These are phyloP conservation scores for Scomberomorus guttatus DNA, from an alignment of 2,797 vertebrate species.

Conservation along the genomic window DNA sequence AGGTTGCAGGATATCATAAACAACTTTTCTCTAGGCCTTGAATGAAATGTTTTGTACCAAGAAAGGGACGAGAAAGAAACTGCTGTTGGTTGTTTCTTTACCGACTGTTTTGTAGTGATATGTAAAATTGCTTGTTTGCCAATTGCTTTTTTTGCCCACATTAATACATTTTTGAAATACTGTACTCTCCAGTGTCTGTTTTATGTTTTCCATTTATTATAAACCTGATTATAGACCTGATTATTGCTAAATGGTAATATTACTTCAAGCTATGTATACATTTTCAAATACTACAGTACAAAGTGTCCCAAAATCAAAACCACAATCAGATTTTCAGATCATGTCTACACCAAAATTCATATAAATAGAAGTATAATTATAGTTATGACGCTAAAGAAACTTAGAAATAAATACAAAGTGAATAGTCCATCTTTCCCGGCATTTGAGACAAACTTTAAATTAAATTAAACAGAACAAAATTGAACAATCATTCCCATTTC, in stretches of 20 bases:
- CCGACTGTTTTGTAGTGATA: constrained; percentile 64
- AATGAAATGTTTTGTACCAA: constrained; percentile 63
- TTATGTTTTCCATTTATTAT: neutral
- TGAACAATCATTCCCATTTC: neutral
- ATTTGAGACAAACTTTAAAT: neutral
- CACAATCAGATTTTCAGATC: too few species aligned
- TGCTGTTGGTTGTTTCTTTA: constrained; percentile 50
- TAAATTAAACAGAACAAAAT: neutral
- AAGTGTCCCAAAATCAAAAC: too few species aligned
- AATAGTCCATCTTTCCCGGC: neutral
- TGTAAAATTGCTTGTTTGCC: constrained; percentile 54
- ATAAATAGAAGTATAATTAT: too few species aligned
- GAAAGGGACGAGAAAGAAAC: constrained; percentile 64
- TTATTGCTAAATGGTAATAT: neutral
- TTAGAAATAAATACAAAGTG: neutral
- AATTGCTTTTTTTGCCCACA: constrained; percentile 64
- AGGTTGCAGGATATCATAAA: constrained; percentile 12
- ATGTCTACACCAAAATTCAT: too few species aligned
- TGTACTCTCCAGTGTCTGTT: constrained; percentile 18
- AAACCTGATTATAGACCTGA: neutral
- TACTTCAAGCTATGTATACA: neutral
- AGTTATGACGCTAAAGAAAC: neutral
- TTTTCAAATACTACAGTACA: constrained; percentile 10
- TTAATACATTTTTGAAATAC: constrained; percentile 73
- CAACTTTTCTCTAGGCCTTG: constrained; percentile 29